A percentile compares a stretch with the other conserved stretches of the same genome.
These are phyloP conservation scores for Myotis myotis DNA, from an alignment of 2,797 vertebrate genomes.

Conservation along the genomic window DNA sequence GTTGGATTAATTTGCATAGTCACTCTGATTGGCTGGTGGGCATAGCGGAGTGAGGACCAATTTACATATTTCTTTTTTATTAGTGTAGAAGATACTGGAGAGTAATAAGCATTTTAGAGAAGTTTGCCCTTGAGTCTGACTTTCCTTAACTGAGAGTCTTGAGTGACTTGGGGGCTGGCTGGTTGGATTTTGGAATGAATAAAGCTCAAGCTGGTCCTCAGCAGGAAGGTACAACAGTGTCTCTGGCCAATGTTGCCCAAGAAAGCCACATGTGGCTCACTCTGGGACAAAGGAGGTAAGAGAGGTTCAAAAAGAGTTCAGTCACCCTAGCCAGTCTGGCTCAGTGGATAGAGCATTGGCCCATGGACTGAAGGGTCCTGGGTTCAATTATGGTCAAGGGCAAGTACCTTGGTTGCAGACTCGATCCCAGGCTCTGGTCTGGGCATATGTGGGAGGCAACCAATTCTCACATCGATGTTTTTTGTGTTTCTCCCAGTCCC, in stretches of 20 bases:
- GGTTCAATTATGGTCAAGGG: no score
- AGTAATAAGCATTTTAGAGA: neutral
- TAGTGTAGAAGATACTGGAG: neutral
- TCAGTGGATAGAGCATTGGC: no score
- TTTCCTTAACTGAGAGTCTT: neutral
- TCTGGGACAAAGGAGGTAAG: neutral
- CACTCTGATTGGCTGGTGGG: no score
- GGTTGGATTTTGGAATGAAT: conserved; percentile 4
- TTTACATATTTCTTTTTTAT: no score
- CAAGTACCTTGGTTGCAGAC: no score
- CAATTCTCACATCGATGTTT: no score
- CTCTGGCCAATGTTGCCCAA: conserved; percentile 7
- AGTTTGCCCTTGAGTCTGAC: neutral
- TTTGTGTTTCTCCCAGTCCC: no score
- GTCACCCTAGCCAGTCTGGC: neutral
- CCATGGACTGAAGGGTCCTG: no score
- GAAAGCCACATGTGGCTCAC: neutral
- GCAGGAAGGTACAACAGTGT: neutral
- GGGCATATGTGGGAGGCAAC: no score
- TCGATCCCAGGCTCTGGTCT: no score
- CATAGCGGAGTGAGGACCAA: no score
- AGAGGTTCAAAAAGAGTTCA: conserved; percentile 34
- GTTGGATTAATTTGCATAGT: no score
- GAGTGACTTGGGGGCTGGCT: neutral
- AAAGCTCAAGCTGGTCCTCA: neutral